Conservation (phyloP, 2,888 invertebrate genomes). For the Idaea straminata region DNA sequence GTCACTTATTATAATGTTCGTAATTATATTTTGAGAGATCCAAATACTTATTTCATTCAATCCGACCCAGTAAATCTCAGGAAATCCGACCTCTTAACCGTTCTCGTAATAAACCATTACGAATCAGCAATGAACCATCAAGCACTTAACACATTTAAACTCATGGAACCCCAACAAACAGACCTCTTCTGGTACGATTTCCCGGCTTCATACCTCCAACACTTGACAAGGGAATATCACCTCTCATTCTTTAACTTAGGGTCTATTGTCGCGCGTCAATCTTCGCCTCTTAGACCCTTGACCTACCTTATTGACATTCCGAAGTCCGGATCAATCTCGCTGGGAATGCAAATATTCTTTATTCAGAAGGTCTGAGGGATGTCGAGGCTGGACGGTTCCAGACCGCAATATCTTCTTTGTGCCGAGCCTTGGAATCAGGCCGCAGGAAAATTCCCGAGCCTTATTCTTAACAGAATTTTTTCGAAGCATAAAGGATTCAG, state of each 20-base stretch:
- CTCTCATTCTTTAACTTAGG: conserved; percentile 9
- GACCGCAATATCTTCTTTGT: conserved; percentile 65
- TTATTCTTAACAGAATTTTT: not conserved
- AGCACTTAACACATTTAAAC: conserved; percentile 32
- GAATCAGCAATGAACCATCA: conserved; percentile 20
- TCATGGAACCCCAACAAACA: conserved; percentile 26
- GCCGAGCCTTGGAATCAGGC: conserved; percentile 62
- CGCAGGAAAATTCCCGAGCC: conserved; percentile 22
- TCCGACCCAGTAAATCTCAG: not conserved
- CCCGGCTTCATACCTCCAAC: conserved; percentile 16
- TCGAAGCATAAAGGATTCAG: not conserved
- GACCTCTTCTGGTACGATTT: conserved; percentile 25
- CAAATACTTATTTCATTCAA: not conserved
- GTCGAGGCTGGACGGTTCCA: conserved; percentile 20
- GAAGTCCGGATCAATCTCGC: conserved; percentile 33
- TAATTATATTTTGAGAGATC: not conserved
- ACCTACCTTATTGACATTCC: conserved; percentile 34
- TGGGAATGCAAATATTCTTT: conserved; percentile 36
- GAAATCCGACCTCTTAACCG: conserved; percentile 9
- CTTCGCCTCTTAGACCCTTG: conserved; percentile 18
- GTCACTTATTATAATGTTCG: no score
- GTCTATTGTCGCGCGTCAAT: conserved; percentile 10
- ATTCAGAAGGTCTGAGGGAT: conserved; percentile 28
- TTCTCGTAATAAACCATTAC: conserved; percentile 12
- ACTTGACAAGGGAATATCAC: conserved; percentile 14